Evolutionary conservation across 35 echinoderm and acorn worm genomes (phyloP).

Genomic region (Ophiothrix spiculata): DNA sequence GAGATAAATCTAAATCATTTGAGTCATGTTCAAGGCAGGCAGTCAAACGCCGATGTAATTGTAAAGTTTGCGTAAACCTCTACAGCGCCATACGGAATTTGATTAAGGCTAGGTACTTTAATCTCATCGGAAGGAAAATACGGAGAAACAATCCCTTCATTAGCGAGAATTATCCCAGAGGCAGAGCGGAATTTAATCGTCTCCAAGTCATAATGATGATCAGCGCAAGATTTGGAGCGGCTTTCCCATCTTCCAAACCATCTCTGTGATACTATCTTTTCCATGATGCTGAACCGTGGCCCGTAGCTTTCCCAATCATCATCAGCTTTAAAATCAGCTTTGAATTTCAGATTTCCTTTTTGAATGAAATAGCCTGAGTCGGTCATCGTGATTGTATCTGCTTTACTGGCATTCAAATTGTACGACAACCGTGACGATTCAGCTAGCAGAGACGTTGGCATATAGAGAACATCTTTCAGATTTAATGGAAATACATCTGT

Average conservation of each 20-base stretch:
- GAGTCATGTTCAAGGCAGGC: neutral
- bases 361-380: neutral
- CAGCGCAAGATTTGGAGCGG: neutral
- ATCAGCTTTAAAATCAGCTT: neutral
- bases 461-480: constrained; percentile 15
- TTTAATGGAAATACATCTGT: constrained; percentile 4
- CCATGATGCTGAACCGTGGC: neutral
- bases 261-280: neutral
- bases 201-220: neutral
- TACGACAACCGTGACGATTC: neutral
- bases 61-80: neutral
- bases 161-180: neutral
- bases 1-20: too few relatives aligned
- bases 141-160: neutral
- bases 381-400: neutral
- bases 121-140: neutral
- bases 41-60: neutral
- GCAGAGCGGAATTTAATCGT: neutral
- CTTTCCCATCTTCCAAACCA: neutral
- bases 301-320: neutral
- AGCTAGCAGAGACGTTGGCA: neutral
- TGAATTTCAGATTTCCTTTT: neutral
- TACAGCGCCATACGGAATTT: neutral
- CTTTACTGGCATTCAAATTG: neutral
- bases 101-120: neutral